phyloP scores from a whole-genome alignment of 1,140 invertebrate species.

The Solenopsis invicta region DNA sequence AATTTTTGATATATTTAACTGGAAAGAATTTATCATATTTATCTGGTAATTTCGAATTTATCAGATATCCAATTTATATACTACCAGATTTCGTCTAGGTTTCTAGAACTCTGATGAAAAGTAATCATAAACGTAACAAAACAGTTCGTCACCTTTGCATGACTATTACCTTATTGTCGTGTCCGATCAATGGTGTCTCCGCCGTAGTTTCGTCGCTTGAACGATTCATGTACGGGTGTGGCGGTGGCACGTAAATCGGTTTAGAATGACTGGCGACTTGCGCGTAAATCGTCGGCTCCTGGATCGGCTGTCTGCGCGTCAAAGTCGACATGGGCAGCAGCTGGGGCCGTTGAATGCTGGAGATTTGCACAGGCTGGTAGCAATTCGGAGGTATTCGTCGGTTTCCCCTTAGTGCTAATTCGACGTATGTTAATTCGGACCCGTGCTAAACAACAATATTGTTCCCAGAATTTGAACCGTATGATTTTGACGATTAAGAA shows the following conservation, averaged over 20 bases:
- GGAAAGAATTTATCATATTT: too few species aligned
- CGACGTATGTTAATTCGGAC: conserved; percentile 89
- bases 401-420: conserved; percentile 86
- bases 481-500: not conserved
- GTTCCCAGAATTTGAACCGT: not conserved
- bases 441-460: conserved; percentile 77
- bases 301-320: conserved; percentile 85
- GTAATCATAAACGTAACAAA: not conserved
- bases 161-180: conserved; percentile 84
- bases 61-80: too few species aligned
- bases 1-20: too few species aligned
- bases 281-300: conserved; percentile 89
- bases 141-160: not conserved
- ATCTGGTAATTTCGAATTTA: too few species aligned
- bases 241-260: conserved; percentile 85
- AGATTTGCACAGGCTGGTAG: conserved; percentile 85
- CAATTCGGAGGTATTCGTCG: conserved; percentile 84
- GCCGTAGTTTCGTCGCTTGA: conserved; percentile 83
- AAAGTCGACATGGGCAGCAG: conserved; percentile 86
- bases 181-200: conserved; percentile 85
- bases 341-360: conserved; percentile 84
- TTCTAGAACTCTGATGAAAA: not conserved
- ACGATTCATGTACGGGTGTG: conserved; percentile 84
- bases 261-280: conserved; percentile 87
- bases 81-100: too few species aligned